Base-by-base conservation (phyloP, 2,113 vertebrate species). In the Cranoglanis bouderius region DNA sequence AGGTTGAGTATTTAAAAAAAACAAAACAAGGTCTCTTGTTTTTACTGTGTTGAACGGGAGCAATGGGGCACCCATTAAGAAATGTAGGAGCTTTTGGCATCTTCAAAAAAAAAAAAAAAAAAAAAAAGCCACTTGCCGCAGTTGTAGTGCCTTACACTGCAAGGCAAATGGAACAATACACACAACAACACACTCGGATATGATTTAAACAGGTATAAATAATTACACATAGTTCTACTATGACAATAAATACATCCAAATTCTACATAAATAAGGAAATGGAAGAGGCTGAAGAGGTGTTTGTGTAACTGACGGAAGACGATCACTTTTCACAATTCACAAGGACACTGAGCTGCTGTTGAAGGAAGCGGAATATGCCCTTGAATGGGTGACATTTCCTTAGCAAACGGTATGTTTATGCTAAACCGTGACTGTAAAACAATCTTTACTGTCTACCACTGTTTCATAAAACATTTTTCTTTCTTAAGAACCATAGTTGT, bases 161-260 rank as follows among this genome's bases (percentile, higher is more conserved):
- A 67, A 55, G 82, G 49, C 85, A 21, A 7, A 26, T 67, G 24
- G 78, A 85, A 43, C 72, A 40, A 85, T 61, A 84, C 77, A 82
- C 78, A 24, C 51, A 12, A 35, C 29, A 16, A 38, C 55, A 83
- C 55, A 61, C 55, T 83, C 14, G 81, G 38, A 57, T 88, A 90
- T 90, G 89, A 63, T 86, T 89, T n/a, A n/a, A 93, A 92, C 70
- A 63, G 89, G 61, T 90, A 95, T 96, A 95, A 96, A 96, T 95
- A 95, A 92, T 92, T 24, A 90, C 67, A 92, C 74, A 91, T 67
- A 92, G 91, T 90, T 92, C 94, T 78, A 93, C 84, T 92, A 92
- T 88, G 90, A 46, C 94, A 92, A 92, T 95, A 96, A 96, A 95
- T 95, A 96, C 90, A 88, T 92, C 89, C 59, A 59, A 81, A 53